Evolutionary conservation across 2,113 vertebrate species (phyloP), one percentile per base, ranked within the genome.

Genomic region (Muntiacus reevesi): DNA sequence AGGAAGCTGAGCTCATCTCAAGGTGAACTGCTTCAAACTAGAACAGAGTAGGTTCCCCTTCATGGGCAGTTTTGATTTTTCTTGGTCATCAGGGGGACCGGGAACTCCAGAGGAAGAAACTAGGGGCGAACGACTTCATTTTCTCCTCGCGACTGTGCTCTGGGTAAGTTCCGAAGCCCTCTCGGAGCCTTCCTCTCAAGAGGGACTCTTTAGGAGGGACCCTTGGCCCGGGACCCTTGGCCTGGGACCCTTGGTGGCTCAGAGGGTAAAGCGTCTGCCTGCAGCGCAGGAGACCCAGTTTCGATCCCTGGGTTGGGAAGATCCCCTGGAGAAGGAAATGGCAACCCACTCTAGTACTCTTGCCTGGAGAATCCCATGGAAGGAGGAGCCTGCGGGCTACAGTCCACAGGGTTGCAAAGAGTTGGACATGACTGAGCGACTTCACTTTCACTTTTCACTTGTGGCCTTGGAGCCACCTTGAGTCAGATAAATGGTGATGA

Each of bases 351-450:
- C 67, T 1, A 23, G 67, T 6, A 19, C 11, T 6, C 67, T 23
- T 71, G 19, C n/a, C n/a, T 71, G 67, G n/a, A 40, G 19, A 71
- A 40, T 12, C 67, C n/a, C n/a, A 12, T 23, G 67, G n/a, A 36
- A 2, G 11, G 62, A 64, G 62, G 62, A 64, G 62, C 3, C 30
- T 62, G 3, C 0, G 7, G 54, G 54, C 54, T 55, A 7, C 0
- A 21, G 62, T n/a, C 62, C 33, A 3, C 0, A 0, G 62, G 15
- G 62, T 64, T 2, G 7, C 30, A 64, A 17, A 67, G 19, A 36
- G 67, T 71, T 0, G 0, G n/a, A 21, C 17, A 1, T 0, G 0
- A 11, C 64, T 23, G n/a, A 67, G n/a, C 0, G 2, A 71, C 10
- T 71, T 71, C 19, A 71, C n/a, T 71, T 23, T 71, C 33, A 12